These are phyloP conservation scores for Idaea aversata DNA, from an alignment of 2,888 invertebrate species.

Conservation along the genomic window DNA sequence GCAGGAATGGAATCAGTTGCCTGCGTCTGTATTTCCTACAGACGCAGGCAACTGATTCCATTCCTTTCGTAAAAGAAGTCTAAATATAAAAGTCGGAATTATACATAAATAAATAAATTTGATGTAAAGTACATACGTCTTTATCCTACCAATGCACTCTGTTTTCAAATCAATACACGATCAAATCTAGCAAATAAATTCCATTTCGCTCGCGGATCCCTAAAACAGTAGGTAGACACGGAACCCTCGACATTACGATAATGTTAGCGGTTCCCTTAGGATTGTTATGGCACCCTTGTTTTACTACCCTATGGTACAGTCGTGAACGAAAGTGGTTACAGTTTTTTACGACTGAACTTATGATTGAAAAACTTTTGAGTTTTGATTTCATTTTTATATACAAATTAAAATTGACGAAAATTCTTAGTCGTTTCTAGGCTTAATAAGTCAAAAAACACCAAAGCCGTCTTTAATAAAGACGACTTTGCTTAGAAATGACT, in stretches of 20 bases:
- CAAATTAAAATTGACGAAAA: background rate
- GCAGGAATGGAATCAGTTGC: too few species aligned
- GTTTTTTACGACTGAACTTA: background rate
- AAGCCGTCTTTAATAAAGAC: too few species aligned
- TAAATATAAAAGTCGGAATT: background rate
- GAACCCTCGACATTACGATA: slow-evolving; percentile 31
- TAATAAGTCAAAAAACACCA: background rate
- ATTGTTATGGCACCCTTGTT: slow-evolving; percentile 31
- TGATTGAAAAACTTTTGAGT: background rate
- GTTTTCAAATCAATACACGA: slow-evolving; percentile 4
- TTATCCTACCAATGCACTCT: background rate
- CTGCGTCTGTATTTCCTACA: too few species aligned
- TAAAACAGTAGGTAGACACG: slow-evolving; percentile 16
- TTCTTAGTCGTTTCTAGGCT: background rate
- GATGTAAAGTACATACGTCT: slow-evolving; percentile 10
- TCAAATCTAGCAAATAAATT: slow-evolving; percentile 14
- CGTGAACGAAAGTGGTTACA: slow-evolving; percentile 27
- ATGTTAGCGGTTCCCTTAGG: slow-evolving; percentile 28
- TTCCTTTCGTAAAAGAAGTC: too few species aligned
- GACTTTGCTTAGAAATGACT: too few species aligned
- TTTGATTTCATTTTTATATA: background rate
- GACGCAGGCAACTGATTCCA: too few species aligned
- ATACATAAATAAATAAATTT: background rate
- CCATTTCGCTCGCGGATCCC: slow-evolving; percentile 10
- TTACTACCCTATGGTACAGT: slow-evolving; percentile 63